phyloP scores from a whole-genome alignment of 2,888 invertebrate species.

The Acanthococcus lagerstroemiae region DNA sequence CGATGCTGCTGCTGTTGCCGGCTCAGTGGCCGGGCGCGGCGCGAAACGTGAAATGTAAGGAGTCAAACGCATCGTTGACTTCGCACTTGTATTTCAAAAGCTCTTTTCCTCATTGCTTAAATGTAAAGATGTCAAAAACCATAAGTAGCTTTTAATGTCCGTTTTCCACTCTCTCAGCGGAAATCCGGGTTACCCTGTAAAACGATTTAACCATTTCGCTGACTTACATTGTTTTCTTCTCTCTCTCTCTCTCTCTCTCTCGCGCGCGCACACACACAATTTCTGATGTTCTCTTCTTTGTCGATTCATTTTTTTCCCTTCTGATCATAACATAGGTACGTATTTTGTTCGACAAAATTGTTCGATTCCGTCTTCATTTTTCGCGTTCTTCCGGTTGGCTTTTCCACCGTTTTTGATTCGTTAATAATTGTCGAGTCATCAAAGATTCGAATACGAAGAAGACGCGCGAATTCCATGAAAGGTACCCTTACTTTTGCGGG shows the following conservation, averaged over 20 bases:
- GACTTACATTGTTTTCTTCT: neutral
- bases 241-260: neutral
- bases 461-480: no score
- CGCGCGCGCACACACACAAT: neutral
- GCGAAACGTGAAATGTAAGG: conserved; percentile 11
- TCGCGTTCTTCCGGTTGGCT: no score
- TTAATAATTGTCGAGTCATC: no score
- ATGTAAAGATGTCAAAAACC: conserved; percentile 27
- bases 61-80: conserved; percentile 29
- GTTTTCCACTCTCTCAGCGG: conserved; percentile 6
- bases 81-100: conserved; percentile 17
- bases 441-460: no score
- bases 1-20: no score
- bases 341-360: no score
- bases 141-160: conserved; percentile 30
- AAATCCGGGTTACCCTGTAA: neutral
- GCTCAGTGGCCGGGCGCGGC: no score
- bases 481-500: no score
- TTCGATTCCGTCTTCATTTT: no score
- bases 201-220: conserved; percentile 15
- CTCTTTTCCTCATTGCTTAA: conserved; percentile 12
- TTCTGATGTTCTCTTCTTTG: neutral
- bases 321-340: no score
- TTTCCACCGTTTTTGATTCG: no score
- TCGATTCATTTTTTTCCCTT: neutral